phyloP scores from a whole-genome alignment of 2,113 vertebrate species.

The Amblyornis subalaris region DNA sequence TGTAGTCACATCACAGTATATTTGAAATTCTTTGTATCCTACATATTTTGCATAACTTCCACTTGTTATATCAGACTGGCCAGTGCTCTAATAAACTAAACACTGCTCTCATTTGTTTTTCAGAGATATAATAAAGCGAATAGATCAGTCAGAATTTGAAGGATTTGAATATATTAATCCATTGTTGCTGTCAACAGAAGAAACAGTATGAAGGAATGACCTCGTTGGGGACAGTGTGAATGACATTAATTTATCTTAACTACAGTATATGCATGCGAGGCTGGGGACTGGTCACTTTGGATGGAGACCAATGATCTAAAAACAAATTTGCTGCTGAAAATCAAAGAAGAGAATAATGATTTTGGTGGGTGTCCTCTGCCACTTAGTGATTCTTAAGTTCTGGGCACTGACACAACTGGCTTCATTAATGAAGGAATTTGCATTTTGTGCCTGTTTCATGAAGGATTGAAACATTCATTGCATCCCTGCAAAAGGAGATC shows the following conservation, averaged over 20 bases:
- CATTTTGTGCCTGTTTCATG: constrained; percentile 68
- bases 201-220: constrained; percentile 86
- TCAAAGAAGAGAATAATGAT: constrained; percentile 52
- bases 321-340: constrained; percentile 64
- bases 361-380: constrained; percentile 71
- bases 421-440: constrained; percentile 60
- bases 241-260: constrained; percentile 69
- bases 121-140: constrained; percentile 96
- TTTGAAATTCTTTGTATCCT: neutral
- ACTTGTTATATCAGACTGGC: accelerated
- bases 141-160: constrained; percentile 98
- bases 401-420: constrained; percentile 62
- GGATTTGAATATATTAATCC: constrained; percentile 99
- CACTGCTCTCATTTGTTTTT: neutral
- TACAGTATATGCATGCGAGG: constrained; percentile 81
- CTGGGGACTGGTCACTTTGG: constrained; percentile 66
- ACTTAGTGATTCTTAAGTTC: constrained; percentile 49
- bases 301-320: constrained; percentile 62
- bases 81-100: neutral
- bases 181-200: constrained; percentile 90
- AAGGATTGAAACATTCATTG: constrained; percentile 59
- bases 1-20: neutral
- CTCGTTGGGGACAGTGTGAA: constrained; percentile 46
- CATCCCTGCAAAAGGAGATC: constrained; percentile 62
- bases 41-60: accelerated